Evolutionary conservation across 2,797 vertebrate species (phyloP).

Genomic region (Spondyliosoma cantharus): DNA sequence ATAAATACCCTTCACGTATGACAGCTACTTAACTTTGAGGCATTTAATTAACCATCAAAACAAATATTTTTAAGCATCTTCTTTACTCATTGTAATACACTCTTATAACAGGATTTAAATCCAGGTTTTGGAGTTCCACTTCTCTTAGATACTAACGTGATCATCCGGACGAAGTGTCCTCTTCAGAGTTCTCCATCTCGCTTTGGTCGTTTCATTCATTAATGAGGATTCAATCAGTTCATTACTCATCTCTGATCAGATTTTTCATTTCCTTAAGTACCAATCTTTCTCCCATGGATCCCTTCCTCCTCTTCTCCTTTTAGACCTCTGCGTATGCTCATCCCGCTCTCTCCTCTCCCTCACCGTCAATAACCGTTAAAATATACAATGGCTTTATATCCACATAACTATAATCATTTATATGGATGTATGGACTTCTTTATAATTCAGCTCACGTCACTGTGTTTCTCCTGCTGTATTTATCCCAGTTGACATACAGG

Average conservation of each 20-base stretch:
- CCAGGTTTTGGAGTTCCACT: background rate
- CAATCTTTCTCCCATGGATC: conserved; percentile 54
- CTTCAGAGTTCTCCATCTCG: conserved; percentile 20
- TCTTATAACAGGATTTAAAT: background rate
- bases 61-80: background rate
- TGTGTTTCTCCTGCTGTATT: conserved; percentile 12
- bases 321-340: conserved; percentile 17
- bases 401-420: conserved; percentile 33
- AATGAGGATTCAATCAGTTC: conserved; percentile 65
- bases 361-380: conserved; percentile 42
- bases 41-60: background rate
- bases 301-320: conserved; percentile 42
- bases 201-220: conserved; percentile 50
- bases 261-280: conserved; percentile 76
- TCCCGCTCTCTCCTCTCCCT: conserved; percentile 11
- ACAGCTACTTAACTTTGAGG: background rate
- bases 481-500: background rate
- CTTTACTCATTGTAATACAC: background rate
- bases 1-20: background rate
- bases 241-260: conserved; percentile 71
- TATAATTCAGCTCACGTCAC: conserved; percentile 11
- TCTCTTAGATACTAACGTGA: conserved; percentile 11
- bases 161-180: conserved; percentile 21
- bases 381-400: conserved; percentile 32
- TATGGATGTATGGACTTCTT: conserved; percentile 30